These are phyloP conservation scores for Aphelenchoides fujianensis DNA, from an alignment of 1,140 invertebrate genomes.

Conservation along the genomic window DNA sequence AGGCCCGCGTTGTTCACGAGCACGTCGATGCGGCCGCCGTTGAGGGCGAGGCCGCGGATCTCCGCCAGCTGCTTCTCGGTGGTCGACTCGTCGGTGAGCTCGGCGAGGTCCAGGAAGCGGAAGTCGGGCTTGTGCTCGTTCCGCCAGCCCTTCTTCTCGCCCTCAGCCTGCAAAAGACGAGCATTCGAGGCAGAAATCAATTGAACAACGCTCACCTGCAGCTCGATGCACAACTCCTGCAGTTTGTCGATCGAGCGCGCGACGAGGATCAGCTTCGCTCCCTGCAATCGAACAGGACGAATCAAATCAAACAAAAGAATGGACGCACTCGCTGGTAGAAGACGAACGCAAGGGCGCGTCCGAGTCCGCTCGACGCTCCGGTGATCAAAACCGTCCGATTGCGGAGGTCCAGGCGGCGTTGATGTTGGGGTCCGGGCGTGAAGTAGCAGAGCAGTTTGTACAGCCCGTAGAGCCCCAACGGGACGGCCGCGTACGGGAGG, in stretches of 20 bases:
- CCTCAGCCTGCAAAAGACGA: conserved; percentile 18
- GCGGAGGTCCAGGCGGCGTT: conserved; percentile 23
- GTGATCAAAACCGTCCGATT: conserved; percentile 41
- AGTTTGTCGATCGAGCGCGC: conserved; percentile 58
- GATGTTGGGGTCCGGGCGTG: conserved; percentile 30
- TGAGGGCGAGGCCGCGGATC: conserved; percentile 26
- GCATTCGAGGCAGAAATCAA: no score
- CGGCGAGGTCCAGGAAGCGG: conserved; percentile 43
- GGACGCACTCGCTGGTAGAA: conserved; percentile 35
- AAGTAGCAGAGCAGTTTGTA: conserved; percentile 37
- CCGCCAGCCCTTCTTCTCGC: conserved; percentile 15
- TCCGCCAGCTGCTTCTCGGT: conserved; percentile 29
- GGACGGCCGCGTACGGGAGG: conserved; percentile 28
- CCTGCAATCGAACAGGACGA: conserved; percentile 35
- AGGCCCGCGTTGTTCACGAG: conserved; percentile 48
- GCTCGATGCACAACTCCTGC: conserved; percentile 48
- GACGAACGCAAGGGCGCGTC: conserved; percentile 46
- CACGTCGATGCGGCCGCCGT: conserved; percentile 44
- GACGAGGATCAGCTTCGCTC: conserved; percentile 54
- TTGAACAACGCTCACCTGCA: no score
- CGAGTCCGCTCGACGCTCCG: conserved; percentile 38
- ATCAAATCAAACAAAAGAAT: conserved; percentile 7
- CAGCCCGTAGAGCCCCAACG: conserved; percentile 34
- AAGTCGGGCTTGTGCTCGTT: conserved; percentile 37
- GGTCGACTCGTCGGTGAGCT: conserved; percentile 24